These are phyloP conservation scores for Sinocyclocheilus rhinocerous DNA, from an alignment of 2,113 vertebrate genomes.

Conservation along the genomic window DNA sequence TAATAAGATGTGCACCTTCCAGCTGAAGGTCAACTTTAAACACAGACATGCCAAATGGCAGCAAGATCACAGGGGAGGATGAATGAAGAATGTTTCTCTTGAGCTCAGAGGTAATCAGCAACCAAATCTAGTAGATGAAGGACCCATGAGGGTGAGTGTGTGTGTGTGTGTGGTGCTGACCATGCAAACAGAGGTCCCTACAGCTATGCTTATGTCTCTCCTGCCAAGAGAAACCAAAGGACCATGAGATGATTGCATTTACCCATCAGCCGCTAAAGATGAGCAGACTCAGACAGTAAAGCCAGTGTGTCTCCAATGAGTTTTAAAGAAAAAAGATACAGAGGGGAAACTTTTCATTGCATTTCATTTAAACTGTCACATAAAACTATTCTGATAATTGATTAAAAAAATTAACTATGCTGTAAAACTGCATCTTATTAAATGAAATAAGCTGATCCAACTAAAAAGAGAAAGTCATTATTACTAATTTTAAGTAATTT, in stretches of 20 bases:
- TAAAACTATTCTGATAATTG: not conserved
- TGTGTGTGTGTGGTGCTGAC: not conserved
- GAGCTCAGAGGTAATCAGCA: conserved; percentile 15
- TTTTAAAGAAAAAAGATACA: not conserved
- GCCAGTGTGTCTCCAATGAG: conserved; percentile 38
- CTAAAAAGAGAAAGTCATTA: too few species aligned
- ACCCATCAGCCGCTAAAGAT: conserved; percentile 35
- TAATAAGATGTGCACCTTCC: not conserved
- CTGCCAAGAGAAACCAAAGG: conserved; percentile 14
- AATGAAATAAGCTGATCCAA: too few species aligned
- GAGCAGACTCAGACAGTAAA: conserved; percentile 34
- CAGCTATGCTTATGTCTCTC: conserved; percentile 11
- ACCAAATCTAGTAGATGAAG: conserved; percentile 21
- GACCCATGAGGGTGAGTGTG: not conserved
- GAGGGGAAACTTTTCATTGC: not conserved
- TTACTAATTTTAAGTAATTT: too few species aligned
- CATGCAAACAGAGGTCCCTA: not conserved
- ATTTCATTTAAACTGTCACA: not conserved
- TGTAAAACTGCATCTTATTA: too few species aligned
- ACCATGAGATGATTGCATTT: conserved; percentile 29
- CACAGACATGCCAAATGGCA: conserved; percentile 14
- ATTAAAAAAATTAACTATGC: not conserved
- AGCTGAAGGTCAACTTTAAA: conserved; percentile 7
- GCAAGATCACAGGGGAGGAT: not conserved
- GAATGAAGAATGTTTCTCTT: conserved; percentile 14